These are phyloP conservation scores for Uropetala carovei DNA, from an alignment of 2,888 invertebrate species.

Conservation along the genomic window DNA sequence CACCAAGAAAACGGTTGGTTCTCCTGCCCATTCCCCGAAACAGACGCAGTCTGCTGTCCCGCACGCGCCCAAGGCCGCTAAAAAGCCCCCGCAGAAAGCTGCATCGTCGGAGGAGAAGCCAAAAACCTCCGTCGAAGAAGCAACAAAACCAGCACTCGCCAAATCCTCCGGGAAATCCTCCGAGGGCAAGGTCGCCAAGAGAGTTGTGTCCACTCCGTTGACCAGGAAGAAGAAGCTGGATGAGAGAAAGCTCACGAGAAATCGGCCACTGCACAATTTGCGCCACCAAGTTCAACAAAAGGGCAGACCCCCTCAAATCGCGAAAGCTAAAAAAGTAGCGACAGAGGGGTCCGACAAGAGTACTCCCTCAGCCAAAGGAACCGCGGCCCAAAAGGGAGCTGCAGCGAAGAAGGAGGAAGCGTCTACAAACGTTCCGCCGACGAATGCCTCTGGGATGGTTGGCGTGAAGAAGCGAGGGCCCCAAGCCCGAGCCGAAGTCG, in stretches of 20 bases:
- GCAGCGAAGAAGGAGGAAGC: conserved; percentile 26
- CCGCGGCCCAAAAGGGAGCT: not conserved
- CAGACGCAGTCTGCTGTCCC: not conserved
- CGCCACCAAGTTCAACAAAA: conserved; percentile 4
- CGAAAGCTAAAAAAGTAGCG: conserved; percentile 13
- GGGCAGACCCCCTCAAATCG: conserved; percentile 30
- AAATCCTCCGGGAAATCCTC: not conserved
- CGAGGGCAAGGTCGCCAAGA: not conserved
- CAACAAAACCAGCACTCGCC: not conserved
- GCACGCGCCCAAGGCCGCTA: not conserved
- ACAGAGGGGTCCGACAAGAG: conserved; percentile 17
- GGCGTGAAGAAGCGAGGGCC: conserved; percentile 45
- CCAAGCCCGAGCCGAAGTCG: conserved; percentile 46
- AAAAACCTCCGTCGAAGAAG: conserved; percentile 14
- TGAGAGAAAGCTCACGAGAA: conserved; percentile 5
- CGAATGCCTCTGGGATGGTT: conserved; percentile 2
- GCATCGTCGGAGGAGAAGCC: conserved; percentile 39
- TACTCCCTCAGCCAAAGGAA: not conserved
- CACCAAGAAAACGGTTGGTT: not conserved
- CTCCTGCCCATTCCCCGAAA: not conserved
- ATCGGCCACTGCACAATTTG: not conserved
- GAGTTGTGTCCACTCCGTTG: conserved; percentile 13
- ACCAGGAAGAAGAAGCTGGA: conserved; percentile 35
- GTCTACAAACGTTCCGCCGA: not conserved
- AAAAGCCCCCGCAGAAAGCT: conserved; percentile 23